phyloP scores from a whole-genome alignment of 1,140 invertebrate genomes.

The Formica selysi region DNA sequence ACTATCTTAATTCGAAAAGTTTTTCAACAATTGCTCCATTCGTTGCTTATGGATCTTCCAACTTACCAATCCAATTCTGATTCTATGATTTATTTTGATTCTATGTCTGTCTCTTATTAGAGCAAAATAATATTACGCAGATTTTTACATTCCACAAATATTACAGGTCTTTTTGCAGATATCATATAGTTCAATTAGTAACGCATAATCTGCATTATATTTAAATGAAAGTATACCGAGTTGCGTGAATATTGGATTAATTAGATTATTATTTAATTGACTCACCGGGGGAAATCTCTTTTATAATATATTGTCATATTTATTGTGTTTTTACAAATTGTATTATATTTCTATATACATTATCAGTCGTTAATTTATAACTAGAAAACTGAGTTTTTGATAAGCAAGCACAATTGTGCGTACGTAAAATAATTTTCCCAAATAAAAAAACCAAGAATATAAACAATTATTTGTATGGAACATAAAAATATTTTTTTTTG shows the following conservation, averaged over 20 bases:
- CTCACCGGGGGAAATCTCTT: background rate
- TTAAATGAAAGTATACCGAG: conserved; percentile 2
- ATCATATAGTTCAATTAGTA: background rate
- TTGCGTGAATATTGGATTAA: background rate
- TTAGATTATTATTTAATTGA: conserved; percentile 20
- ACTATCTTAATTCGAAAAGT: conserved; percentile 59
- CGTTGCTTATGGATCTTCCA: conserved; percentile 41
- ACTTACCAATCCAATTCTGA: conserved; percentile 45
- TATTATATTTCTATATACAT: background rate
- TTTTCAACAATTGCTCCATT: conserved; percentile 34
- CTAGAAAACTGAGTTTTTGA: background rate
- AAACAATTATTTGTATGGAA: conserved; percentile 17
- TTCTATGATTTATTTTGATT: conserved; percentile 16
- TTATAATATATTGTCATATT: conserved; percentile 8
- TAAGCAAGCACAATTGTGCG: conserved; percentile 8
- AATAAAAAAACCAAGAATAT: background rate
- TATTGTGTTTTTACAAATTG: background rate
- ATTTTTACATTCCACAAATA: background rate
- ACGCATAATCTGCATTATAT: background rate
- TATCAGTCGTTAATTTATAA: background rate
- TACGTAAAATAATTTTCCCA: background rate
- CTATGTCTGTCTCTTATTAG: background rate
- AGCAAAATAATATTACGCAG: background rate
- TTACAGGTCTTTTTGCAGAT: background rate
- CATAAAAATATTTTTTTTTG: conserved; percentile 18